Base-by-base conservation (phyloP, 2,888 invertebrate genomes). In the Drosophila testacea region DNA sequence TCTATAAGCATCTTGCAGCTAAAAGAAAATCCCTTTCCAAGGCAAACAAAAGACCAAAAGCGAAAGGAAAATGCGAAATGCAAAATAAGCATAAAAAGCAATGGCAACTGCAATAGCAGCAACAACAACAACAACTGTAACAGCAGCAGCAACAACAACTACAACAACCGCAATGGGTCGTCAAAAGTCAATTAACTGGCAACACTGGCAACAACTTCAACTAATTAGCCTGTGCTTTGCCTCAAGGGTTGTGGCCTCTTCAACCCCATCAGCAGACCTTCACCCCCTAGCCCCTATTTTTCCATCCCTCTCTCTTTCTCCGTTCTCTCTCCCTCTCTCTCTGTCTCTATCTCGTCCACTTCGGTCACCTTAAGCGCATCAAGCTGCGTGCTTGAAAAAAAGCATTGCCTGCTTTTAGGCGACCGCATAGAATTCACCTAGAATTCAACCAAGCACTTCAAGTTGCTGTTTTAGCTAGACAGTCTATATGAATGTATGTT, bases 141-240 rank as follows among this genome's bases (percentile, higher is more conserved):
- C 52, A 42, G 27, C 67, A 54, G 41, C 42, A 60, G 44, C 62
- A 60, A 22, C 64, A 72, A 59, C 73, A 73, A 78, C 71, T 78
- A 69, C 74, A 83, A 77, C 79, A 75, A 81, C 63, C 68, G 39
- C 66, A 74, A 55, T 64, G 67, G 73, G 75, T 77, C 85, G 83
- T 87, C 87, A 87, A 79, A 83, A 84, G 79, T 83, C 83, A 87
- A 83, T 83, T 83, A 87, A 79, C 88, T 83, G 82, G 68, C 77
- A 79, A 81, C 79, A 86, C 76, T 83, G 81, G 73, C 79, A 84
- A 77, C 77, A 77, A 81, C 77, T 87, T 83, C 73, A 82, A 79
- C 88, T 87, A 83, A 87, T 83, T 87, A 87, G 87, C 79, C 57
- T 59, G 69, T 77, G 67, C 71, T 74, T 77, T 47, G 77, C 74